Evolutionary conservation across 2,113 vertebrate species (phyloP).

Genomic region (Actenoides hombroni): DNA sequence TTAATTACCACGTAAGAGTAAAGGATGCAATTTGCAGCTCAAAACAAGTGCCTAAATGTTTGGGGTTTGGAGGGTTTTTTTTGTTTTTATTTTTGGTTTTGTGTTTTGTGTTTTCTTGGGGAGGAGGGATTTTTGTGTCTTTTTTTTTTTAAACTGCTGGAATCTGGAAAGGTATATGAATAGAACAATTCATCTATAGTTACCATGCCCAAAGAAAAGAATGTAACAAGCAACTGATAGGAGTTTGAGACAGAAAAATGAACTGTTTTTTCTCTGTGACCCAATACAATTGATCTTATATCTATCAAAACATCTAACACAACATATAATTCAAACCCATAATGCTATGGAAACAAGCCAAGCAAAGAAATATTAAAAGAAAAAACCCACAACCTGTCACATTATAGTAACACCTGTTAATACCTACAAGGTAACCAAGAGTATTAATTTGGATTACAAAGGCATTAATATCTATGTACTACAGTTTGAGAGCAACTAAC

Average conservation of each 20-base stretch:
- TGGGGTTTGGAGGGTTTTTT: background rate
- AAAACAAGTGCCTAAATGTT: background rate
- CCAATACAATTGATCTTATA: background rate
- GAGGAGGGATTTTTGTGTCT: background rate
- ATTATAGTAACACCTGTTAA: background rate
- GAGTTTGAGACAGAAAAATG: background rate
- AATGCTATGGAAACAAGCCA: background rate
- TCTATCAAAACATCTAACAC: background rate
- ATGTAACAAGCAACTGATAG: background rate
- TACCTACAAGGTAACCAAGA: background rate
- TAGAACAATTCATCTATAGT: background rate
- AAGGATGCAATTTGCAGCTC: background rate
- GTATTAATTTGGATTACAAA: background rate
- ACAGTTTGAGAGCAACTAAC: background rate
- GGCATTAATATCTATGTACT: background rate
- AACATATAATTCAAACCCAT: background rate
- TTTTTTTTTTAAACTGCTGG: background rate
- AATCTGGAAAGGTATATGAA: background rate
- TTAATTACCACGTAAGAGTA: background rate
- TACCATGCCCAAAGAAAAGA: background rate
- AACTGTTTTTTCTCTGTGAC: background rate
- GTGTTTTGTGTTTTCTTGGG: background rate
- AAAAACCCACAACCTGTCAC: background rate
- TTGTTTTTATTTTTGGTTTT: background rate
- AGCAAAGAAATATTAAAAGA: background rate